A percentile compares a stretch with the other conserved stretches of the same genome.
phyloP scores from a whole-genome alignment of 2,113 vertebrate species.

The Heterotilapia buettikoferi region DNA sequence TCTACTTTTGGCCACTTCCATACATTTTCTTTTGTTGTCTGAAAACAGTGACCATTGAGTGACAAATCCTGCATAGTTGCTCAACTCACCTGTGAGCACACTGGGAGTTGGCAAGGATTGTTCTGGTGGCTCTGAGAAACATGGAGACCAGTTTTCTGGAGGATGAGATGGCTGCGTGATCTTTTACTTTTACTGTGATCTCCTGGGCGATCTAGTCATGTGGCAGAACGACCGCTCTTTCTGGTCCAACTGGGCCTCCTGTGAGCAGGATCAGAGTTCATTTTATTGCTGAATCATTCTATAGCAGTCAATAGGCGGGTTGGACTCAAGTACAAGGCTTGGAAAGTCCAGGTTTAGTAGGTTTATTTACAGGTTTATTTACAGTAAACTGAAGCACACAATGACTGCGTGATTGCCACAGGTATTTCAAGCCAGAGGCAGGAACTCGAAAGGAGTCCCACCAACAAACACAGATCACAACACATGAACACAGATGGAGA shows the following conservation, averaged over 20 bases:
- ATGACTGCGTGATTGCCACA: not conserved
- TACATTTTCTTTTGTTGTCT: not conserved
- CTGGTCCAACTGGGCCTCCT: too few relatives aligned
- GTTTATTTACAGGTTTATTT: not conserved
- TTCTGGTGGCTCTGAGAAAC: accelerated
- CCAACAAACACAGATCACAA: not conserved
- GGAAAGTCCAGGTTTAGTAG: not conserved
- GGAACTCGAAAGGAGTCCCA: not conserved
- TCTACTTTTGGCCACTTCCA: not conserved
- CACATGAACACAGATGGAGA: not conserved
- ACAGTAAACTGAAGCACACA: not conserved
- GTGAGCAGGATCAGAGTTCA: too few relatives aligned
- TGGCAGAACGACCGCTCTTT: not conserved
- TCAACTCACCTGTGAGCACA: not conserved
- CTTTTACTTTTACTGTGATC: too few relatives aligned
- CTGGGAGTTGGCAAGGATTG: not conserved
- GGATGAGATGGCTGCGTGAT: not conserved
- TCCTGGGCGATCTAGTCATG: not conserved
- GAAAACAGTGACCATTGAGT: not conserved
- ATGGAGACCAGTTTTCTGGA: not conserved
- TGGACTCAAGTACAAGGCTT: too few relatives aligned
- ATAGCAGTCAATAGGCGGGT: too few relatives aligned
- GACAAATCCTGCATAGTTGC: not conserved
- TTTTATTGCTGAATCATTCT: too few relatives aligned
- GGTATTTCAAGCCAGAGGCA: not conserved